Evolutionary conservation across 1,140 invertebrate species (phyloP).

Genomic region (Bemisia tabaci): DNA sequence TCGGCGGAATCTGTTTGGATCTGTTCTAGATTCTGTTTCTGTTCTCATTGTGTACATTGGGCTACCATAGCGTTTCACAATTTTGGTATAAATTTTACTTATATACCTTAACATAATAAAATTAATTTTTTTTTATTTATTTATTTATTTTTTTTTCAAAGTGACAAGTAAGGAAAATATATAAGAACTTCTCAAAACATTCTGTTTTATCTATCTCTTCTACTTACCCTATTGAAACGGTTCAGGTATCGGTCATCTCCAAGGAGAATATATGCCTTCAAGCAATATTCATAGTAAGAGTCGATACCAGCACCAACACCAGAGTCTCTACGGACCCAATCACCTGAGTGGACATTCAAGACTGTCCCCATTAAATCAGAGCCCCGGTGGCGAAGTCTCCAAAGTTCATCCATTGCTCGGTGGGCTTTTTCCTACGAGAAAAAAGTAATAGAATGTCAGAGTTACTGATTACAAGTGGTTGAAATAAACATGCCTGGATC

Average conservation of each 20-base stretch:
- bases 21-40: no score
- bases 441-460: neutral
- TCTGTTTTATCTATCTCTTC: no score
- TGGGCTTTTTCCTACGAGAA: slow-evolving; percentile 66
- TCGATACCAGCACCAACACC: slow-evolving; percentile 98
- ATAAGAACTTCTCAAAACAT: no score
- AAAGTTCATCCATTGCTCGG: slow-evolving; percentile 91
- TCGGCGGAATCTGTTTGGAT: no score
- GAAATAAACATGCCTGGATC: neutral
- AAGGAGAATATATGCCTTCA: slow-evolving; percentile 79
- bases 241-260: slow-evolving; percentile 79
- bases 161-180: no score
- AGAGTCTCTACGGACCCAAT: slow-evolving; percentile 90
- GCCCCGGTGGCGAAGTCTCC: slow-evolving; percentile 81
- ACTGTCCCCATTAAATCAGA: slow-evolving; percentile 90
- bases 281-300: slow-evolving; percentile 96
- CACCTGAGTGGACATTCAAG: slow-evolving; percentile 90
- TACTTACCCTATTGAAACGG: slow-evolving; percentile 64
- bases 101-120: no score
- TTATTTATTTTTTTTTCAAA: no score
- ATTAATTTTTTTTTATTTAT: no score
- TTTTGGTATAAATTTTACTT: no score
- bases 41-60: no score
- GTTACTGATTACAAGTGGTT: slow-evolving; percentile 7
- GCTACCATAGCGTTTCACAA: no score